Evolutionary conservation across 2,113 vertebrate species (phyloP).

Genomic region (Lontra canadensis): DNA sequence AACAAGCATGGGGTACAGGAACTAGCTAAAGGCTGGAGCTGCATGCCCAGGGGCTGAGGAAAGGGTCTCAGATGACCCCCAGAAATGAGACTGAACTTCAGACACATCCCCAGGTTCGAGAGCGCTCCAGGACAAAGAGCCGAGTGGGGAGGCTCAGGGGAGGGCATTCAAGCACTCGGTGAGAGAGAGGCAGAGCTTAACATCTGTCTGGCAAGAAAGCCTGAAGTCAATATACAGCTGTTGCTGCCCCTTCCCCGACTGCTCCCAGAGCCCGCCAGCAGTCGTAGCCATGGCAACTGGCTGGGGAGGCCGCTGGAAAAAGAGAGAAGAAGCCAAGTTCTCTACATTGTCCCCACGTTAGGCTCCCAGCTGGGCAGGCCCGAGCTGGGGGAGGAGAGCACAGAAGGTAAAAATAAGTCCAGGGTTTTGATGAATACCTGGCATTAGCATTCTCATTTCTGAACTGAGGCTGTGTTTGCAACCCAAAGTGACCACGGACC

Average conservation of each 20-base stretch:
- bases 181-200: background rate
- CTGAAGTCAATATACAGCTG: background rate
- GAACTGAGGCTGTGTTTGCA: background rate
- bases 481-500: background rate
- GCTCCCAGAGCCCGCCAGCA: background rate
- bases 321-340: background rate
- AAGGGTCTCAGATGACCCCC: background rate
- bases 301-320: background rate
- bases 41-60: background rate
- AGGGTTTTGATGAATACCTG: background rate
- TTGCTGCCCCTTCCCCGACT: background rate
- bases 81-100: background rate
- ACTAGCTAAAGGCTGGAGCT: background rate
- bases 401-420: conserved; percentile 13
- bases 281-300: background rate
- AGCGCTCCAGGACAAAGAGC: background rate
- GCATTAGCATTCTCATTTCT: background rate
- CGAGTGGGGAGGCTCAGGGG: background rate
- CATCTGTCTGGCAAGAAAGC: background rate
- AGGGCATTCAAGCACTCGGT: background rate
- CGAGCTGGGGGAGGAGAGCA: background rate
- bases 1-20: background rate
- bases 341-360: background rate
- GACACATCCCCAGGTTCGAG: background rate
- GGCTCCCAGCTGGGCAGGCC: background rate